phyloP scores from a whole-genome alignment of 2,888 invertebrate species.

The Abrostola tripartita region DNA sequence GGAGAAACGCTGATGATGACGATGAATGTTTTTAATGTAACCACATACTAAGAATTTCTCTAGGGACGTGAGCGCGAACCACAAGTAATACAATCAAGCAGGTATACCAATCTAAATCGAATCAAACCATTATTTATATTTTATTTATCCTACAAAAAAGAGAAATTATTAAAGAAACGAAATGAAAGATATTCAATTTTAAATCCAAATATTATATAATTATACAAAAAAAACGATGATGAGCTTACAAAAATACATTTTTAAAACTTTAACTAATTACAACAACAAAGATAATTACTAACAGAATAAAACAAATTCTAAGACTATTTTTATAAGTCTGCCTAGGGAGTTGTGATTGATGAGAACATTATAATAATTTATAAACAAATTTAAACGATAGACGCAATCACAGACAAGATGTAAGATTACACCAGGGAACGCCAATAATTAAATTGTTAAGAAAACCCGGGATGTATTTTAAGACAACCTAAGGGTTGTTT shows the following conservation, averaged over 20 bases:
- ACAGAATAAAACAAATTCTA: neutral
- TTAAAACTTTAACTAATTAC: neutral
- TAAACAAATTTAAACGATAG: slow-evolving; percentile 5
- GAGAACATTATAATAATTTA: slow-evolving; percentile 10
- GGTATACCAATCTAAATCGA: too few relatives aligned
- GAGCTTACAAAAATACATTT: neutral
- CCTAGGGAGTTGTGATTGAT: slow-evolving; percentile 3
- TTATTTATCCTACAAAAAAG: too few relatives aligned
- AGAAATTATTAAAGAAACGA: too few relatives aligned
- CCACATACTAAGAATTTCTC: too few relatives aligned
- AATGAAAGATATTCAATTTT: too few relatives aligned
- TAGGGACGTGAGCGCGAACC: too few relatives aligned
- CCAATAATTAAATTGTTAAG: neutral
- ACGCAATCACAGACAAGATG: slow-evolving; percentile 4
- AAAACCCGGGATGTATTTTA: neutral
- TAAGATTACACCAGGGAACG: neutral
- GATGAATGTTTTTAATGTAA: too few relatives aligned
- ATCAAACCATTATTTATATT: too few relatives aligned
- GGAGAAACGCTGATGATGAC: too few relatives aligned
- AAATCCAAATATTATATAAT: too few relatives aligned
- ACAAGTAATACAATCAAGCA: too few relatives aligned
- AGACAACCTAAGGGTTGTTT: neutral
- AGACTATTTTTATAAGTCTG: neutral
- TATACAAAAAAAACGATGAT: too few relatives aligned
- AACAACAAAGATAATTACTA: neutral